Percentiles rank a stretch among this genome's conserved stretches.
These are phyloP conservation scores for Paragorgia papillata DNA, from an alignment of 92 coral and sea anemone species.

Conservation along the genomic window DNA sequence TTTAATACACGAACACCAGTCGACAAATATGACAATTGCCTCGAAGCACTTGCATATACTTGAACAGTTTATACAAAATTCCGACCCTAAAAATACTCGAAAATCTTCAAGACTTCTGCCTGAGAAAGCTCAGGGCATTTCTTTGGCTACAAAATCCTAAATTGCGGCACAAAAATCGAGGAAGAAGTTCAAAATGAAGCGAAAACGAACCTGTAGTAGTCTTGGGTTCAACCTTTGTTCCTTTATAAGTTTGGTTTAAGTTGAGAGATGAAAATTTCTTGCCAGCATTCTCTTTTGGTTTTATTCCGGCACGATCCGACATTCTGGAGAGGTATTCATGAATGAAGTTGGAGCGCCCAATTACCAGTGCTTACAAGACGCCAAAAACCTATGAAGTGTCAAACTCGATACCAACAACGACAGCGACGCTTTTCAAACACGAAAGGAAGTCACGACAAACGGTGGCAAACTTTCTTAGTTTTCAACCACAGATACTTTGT, in stretches of 20 bases:
- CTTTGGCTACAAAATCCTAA: not conserved
- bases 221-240: conserved; percentile 99
- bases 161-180: not conserved
- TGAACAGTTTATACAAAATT: conserved; percentile 34
- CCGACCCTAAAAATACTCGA: not conserved
- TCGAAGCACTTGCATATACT: conserved; percentile 39
- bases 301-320: conserved; percentile 99
- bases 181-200: not conserved
- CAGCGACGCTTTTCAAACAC: conserved; percentile 45
- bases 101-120: not conserved
- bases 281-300: conserved; percentile 99
- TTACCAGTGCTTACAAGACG: conserved; percentile 38
- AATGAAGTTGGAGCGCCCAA: conserved; percentile 79
- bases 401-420: conserved; percentile 25
- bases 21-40: conserved; percentile 42
- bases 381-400: conserved; percentile 37
- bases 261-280: conserved; percentile 99
- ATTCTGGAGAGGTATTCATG: conserved; percentile 99
- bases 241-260: conserved; percentile 99
- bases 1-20: conserved; percentile 39
- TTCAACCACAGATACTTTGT: conserved; percentile 25
- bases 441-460: conserved; percentile 21
- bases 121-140: not conserved
- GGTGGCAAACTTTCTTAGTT: conserved; percentile 24
- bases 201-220: conserved; percentile 89